These are phyloP conservation scores for Rhinogobio ventralis DNA, from an alignment of 2,797 vertebrate species.

Conservation along the genomic window DNA sequence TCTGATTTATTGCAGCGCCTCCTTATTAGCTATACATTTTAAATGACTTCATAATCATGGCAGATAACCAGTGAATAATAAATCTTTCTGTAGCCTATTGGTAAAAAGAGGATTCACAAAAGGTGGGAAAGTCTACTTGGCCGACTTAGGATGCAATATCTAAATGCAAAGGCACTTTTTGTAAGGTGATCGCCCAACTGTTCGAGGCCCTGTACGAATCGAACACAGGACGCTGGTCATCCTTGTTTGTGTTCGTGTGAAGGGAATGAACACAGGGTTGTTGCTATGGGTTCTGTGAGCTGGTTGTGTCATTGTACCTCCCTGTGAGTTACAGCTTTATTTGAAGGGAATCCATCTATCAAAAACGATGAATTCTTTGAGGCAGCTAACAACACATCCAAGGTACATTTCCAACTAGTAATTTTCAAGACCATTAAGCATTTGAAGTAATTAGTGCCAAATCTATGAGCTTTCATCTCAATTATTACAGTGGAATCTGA, in stretches of 20 bases:
- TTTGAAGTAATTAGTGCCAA: slow-evolving; percentile 89
- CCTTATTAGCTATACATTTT: slow-evolving; percentile 55
- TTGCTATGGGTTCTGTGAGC: not conserved
- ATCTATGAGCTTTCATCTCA: slow-evolving; percentile 72
- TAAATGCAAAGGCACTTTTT: slow-evolving; percentile 24
- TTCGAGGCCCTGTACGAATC: slow-evolving; percentile 20
- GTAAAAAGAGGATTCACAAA: slow-evolving; percentile 9
- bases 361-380: slow-evolving; percentile 90
- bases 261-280: slow-evolving; percentile 8
- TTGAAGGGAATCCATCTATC: slow-evolving; percentile 75
- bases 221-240: not conserved
- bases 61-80: slow-evolving; percentile 56
- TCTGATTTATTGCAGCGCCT: slow-evolving; percentile 78
- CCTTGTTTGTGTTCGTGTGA: slow-evolving; percentile 19
- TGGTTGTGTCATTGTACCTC: not conserved
- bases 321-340: slow-evolving; percentile 41
- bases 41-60: slow-evolving; percentile 66
- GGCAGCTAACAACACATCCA: slow-evolving; percentile 89
- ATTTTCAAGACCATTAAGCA: slow-evolving; percentile 91
- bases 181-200: slow-evolving; percentile 35
- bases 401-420: slow-evolving; percentile 92
- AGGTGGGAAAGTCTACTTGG: not conserved
- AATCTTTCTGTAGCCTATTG: not conserved
- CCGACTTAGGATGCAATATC: not conserved
- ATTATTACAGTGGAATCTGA: slow-evolving; percentile 87